Evolutionary conservation across 2,113 vertebrate genomes (phyloP), one percentile per base, ranked within the genome.

Genomic region (Brachypteracias leptosomus): DNA sequence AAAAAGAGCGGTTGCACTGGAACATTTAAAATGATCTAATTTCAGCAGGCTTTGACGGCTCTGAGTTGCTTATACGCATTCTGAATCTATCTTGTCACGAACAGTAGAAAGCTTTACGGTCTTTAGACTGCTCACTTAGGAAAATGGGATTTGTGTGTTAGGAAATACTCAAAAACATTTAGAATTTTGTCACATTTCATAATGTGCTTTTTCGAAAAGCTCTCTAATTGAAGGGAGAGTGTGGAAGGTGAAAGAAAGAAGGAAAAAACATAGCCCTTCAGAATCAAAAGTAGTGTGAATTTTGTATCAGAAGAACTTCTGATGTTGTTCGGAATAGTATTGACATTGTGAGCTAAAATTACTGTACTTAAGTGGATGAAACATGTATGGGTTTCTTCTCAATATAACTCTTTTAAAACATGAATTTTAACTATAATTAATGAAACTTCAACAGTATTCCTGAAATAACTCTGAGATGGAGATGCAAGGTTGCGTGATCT

Each of bases 51-150:
- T 82, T 42, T 71, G 87, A 17, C 6, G 26, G 51, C 54, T 85
- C 70, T 3, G 55, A 52, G 25, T 62, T 38, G 79, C 65, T 88
- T 47, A 1, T 25, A 7, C 4, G 0, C 13, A 0, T 72, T 57
- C 29, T 35, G 22, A 63, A 33, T 38, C 36, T 36, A 0, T 8
- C 11, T 36, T 36, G 24, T 52, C 29, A 17, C 4, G 13, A 79
- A 2, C 26, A 13, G 19, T 28, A 16, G 55, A 31, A 61, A 62
- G 44, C 62, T 66, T 76, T 49, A 7, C 0, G 6, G 46, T 19
- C 74, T 61, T 68, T 9, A 22, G 62, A 1, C 14, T 15, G 7
- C n/a, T 89, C 44, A 4, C 29, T 78, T 77, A 35, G 17, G 38
- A 28, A 63, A 74, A 76, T 6, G 13, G 54, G 25, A 13, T 57